Evolutionary conservation across 2,113 vertebrate genomes (phyloP).

Genomic region (Paradoxurus hermaphroditus): DNA sequence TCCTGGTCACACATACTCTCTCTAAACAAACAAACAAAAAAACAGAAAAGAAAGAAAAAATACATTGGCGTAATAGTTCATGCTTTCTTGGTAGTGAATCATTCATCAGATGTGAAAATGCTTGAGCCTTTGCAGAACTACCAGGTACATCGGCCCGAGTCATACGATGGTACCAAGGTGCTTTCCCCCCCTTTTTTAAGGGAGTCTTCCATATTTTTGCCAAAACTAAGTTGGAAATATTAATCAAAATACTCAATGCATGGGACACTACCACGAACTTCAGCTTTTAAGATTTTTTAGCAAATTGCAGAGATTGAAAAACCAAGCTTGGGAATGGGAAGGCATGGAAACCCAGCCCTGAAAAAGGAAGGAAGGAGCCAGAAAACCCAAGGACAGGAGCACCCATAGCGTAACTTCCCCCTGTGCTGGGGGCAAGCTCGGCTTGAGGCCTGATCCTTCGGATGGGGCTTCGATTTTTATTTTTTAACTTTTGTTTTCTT

Average conservation of each 20-base stretch:
- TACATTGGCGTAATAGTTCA: neutral
- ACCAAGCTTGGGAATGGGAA: neutral
- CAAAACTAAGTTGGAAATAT: neutral
- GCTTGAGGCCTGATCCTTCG: neutral
- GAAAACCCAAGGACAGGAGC: neutral
- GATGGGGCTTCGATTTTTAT: neutral
- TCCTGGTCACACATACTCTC: no score
- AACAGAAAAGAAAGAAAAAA: neutral
- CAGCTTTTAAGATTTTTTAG: neutral
- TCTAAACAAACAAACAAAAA: no score
- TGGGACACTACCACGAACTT: neutral
- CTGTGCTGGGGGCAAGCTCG: neutral
- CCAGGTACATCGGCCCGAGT: neutral
- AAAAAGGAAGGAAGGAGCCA: neutral
- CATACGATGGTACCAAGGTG: neutral
- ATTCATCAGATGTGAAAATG: neutral
- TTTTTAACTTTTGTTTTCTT: neutral
- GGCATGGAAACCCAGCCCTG: neutral
- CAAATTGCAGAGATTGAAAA: neutral
- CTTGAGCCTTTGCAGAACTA: neutral
- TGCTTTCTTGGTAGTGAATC: neutral
- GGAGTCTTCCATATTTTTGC: neutral
- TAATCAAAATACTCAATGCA: neutral
- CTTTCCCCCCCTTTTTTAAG: neutral
- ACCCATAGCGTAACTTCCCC: fast-evolving